phyloP scores from a whole-genome alignment of 2,888 invertebrate species.

The Andricus quercusramuli region DNA sequence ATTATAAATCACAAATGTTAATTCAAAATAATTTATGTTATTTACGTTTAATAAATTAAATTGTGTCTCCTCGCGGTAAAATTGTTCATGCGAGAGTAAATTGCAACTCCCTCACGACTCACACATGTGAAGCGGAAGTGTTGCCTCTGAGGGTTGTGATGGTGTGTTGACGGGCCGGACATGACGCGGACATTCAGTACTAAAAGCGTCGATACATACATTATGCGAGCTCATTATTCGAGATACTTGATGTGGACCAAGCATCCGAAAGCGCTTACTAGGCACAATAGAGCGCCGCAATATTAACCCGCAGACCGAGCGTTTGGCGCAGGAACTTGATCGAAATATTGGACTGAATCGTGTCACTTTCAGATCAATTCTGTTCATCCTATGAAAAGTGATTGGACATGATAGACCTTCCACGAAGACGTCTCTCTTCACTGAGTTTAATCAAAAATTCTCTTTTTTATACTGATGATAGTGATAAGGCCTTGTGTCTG shows the following conservation, averaged over 20 bases:
- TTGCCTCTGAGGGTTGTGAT: conserved; percentile 5
- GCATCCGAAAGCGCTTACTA: conserved; percentile 42
- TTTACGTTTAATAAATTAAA: background rate
- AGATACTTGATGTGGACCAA: conserved; percentile 47
- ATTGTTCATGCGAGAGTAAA: background rate
- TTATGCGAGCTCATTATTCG: conserved; percentile 48
- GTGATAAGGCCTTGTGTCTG: too few relatives aligned
- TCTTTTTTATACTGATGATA: too few relatives aligned
- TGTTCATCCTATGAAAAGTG: background rate
- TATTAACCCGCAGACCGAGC: conserved; percentile 47
- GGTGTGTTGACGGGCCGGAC: conserved; percentile 16
- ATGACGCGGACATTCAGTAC: conserved; percentile 10
- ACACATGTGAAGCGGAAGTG: background rate
- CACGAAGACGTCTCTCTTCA: background rate
- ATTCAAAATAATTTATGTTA: background rate
- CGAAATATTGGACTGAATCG: conserved; percentile 46
- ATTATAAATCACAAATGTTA: too few relatives aligned
- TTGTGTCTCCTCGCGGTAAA: background rate
- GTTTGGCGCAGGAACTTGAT: conserved; percentile 45
- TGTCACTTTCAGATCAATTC: conserved; percentile 52
- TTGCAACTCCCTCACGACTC: background rate
- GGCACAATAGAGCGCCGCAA: conserved; percentile 47
- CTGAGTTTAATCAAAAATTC: background rate
- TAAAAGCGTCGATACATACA: background rate
- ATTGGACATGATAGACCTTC: background rate